These are phyloP conservation scores for Thymallus thymallus DNA, from an alignment of 2,113 vertebrate species.

Conservation along the genomic window DNA sequence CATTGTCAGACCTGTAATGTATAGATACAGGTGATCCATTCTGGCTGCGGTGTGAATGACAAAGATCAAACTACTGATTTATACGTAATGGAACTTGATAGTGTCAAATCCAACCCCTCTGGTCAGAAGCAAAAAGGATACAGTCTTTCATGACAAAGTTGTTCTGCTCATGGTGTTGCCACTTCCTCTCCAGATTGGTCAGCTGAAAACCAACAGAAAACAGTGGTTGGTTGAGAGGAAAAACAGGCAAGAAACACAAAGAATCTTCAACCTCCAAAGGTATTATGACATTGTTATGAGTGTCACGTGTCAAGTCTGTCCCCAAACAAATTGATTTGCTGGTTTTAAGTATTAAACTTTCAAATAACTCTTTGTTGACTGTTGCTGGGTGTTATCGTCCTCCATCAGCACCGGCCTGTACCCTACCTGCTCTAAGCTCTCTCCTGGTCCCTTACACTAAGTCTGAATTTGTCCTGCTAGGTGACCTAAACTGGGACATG, in stretches of 20 bases:
- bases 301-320: too few species aligned
- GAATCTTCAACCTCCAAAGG: not conserved
- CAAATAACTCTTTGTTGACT: too few species aligned
- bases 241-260: not conserved
- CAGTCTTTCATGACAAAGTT: conserved; percentile 99
- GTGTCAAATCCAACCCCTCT: too few species aligned
- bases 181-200: conserved; percentile 94
- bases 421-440: too few species aligned
- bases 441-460: too few species aligned
- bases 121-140: conserved; percentile 80
- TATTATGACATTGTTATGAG: not conserved
- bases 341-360: too few species aligned
- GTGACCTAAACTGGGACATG: too few species aligned
- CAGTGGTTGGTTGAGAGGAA: not conserved
- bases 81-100: too few species aligned
- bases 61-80: not conserved
- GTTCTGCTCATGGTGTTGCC: conserved; percentile 96
- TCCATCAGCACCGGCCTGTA: too few species aligned
- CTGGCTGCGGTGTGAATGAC: not conserved
- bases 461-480: too few species aligned
- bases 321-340: too few species aligned
- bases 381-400: too few species aligned
- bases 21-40: not conserved
- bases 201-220: conserved; percentile 75
- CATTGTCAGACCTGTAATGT: not conserved